These are phyloP conservation scores for Eudemis profundana DNA, from an alignment of 2,888 invertebrate species.

Conservation along the genomic window DNA sequence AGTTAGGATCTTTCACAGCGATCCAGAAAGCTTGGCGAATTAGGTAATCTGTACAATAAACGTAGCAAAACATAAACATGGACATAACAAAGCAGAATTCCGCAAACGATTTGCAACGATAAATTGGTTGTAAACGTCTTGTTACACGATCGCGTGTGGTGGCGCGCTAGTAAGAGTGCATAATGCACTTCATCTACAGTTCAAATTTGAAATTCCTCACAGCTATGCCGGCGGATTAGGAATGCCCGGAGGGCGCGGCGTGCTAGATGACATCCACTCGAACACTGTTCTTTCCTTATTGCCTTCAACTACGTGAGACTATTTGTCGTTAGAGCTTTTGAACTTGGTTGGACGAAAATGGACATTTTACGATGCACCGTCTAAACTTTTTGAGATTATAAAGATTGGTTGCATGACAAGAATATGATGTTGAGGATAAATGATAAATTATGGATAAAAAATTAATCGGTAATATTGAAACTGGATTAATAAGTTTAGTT, in stretches of 20 bases:
- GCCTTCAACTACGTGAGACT: slow-evolving; percentile 37
- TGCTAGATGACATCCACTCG: slow-evolving; percentile 40
- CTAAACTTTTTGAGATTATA: not conserved
- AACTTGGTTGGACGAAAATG: not conserved
- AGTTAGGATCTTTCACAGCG: no score
- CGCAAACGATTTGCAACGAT: slow-evolving; percentile 34
- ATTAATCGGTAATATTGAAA: no score
- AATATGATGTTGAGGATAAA: not conserved
- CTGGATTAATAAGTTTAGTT: no score
- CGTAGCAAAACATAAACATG: no score
- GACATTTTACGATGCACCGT: not conserved
- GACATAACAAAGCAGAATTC: slow-evolving; percentile 11
- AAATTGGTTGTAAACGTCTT: slow-evolving; percentile 44
- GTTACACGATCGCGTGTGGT: slow-evolving; percentile 40
- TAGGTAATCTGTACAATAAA: no score
- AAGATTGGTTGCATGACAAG: not conserved
- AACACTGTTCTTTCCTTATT: slow-evolving; percentile 39
- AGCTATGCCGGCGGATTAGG: slow-evolving; percentile 38
- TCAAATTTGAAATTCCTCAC: slow-evolving; percentile 43
- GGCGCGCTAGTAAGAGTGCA: slow-evolving; percentile 5
- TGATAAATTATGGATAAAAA: no score
- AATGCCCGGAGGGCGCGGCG: slow-evolving; percentile 41
- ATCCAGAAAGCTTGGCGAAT: no score
- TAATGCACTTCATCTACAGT: slow-evolving; percentile 39
- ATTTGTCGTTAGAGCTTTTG: slow-evolving; percentile 7